phyloP scores from a whole-genome alignment of 2,888 invertebrate species.

The Peribatodes rhomboidaria region DNA sequence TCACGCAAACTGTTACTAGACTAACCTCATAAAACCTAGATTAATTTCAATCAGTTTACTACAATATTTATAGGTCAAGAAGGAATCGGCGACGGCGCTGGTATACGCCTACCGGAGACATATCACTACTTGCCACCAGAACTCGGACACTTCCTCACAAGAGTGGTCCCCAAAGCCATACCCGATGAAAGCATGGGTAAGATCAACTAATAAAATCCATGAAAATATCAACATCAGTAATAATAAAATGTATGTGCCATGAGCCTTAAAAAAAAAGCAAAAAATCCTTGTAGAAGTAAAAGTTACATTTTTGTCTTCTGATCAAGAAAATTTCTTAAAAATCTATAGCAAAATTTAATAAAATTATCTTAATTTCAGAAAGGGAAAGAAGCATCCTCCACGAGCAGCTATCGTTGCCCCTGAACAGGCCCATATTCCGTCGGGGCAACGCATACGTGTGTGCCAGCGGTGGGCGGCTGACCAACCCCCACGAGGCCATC shows the following conservation, averaged over 20 bases:
- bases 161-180: slow-evolving; percentile 89
- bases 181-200: slow-evolving; percentile 90
- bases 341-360: neutral
- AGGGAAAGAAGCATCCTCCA: slow-evolving; percentile 90
- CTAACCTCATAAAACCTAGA: neutral
- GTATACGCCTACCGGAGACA: slow-evolving; percentile 87
- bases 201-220: slow-evolving; percentile 47
- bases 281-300: no score
- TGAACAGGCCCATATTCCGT: slow-evolving; percentile 91
- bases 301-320: neutral
- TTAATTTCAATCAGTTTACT: neutral
- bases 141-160: slow-evolving; percentile 92
- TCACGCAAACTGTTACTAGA: no score
- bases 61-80: slow-evolving; percentile 71
- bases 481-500: slow-evolving; percentile 91
- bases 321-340: neutral
- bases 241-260: no score
- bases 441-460: slow-evolving; percentile 89
- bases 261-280: no score
- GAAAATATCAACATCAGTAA: neutral
- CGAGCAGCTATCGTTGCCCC: slow-evolving; percentile 89
- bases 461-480: slow-evolving; percentile 84
- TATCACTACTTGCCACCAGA: slow-evolving; percentile 91
- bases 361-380: slow-evolving; percentile 76
- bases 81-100: slow-evolving; percentile 82